Evolutionary conservation across 2,888 invertebrate species (phyloP).

Genomic region (Liposcelis brunnea): DNA sequence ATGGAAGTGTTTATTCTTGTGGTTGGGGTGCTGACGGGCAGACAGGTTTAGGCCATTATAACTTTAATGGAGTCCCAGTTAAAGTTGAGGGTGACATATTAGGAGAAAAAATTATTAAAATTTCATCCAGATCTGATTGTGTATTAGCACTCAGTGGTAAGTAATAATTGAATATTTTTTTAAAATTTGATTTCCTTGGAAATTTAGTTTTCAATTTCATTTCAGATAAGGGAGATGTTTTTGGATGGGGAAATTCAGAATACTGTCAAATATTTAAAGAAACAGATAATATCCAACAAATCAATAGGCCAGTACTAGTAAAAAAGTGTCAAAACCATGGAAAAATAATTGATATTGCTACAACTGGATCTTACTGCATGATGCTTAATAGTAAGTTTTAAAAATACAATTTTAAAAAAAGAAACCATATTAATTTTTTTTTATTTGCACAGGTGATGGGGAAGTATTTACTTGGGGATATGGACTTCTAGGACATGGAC

Average conservation of each 20-base stretch:
- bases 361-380: slow-evolving; percentile 76
- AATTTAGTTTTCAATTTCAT: slow-evolving; percentile 15
- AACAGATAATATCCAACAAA: slow-evolving; percentile 41
- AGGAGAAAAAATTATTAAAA: slow-evolving; percentile 60
- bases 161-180: slow-evolving; percentile 12
- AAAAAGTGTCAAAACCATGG: slow-evolving; percentile 47
- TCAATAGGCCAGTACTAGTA: slow-evolving; percentile 51
- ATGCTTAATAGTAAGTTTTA: slow-evolving; percentile 50
- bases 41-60: slow-evolving; percentile 59
- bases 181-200: slow-evolving; percentile 8
- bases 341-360: slow-evolving; percentile 58
- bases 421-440: slow-evolving; percentile 6
- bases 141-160: slow-evolving; percentile 73
- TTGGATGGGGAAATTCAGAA: slow-evolving; percentile 96
- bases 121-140: slow-evolving; percentile 69
- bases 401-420: neutral
- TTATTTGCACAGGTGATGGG: slow-evolving; percentile 66
- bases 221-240: slow-evolving; percentile 71
- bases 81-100: slow-evolving; percentile 64
- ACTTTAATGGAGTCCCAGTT: slow-evolving; percentile 38
- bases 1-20: slow-evolving; percentile 69
- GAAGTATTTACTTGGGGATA: slow-evolving; percentile 87
- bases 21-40: slow-evolving; percentile 95
- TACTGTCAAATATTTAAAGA: slow-evolving; percentile 57
- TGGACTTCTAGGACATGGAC: slow-evolving; percentile 81